Conservation (phyloP, 1,140 invertebrate species). For the Tribolium castaneum region DNA sequence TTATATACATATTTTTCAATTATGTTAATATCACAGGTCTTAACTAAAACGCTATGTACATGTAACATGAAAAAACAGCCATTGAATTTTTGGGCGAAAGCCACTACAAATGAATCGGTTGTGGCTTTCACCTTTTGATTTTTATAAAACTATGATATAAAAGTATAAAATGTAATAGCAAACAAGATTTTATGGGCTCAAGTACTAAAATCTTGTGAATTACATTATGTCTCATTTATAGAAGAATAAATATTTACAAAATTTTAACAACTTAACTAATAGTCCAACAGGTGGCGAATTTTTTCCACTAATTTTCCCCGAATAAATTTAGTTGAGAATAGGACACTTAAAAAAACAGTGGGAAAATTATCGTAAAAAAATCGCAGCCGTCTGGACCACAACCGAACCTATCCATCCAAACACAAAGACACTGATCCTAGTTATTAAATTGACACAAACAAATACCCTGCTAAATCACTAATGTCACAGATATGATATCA, state of each 20-base stretch:
- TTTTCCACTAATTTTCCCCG: too few relatives aligned
- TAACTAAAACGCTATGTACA: conserved; percentile 37
- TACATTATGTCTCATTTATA: conserved; percentile 36
- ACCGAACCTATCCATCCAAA: too few relatives aligned
- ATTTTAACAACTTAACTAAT: conserved; percentile 28
- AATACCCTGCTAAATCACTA: conserved; percentile 30
- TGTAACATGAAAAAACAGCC: conserved; percentile 24
- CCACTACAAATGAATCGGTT: conserved; percentile 20
- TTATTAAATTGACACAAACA: conserved; percentile 32
- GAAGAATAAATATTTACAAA: conserved; percentile 35
- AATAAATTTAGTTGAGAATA: too few relatives aligned
- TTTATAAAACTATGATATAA: conserved; percentile 18
- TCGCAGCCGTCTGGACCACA: too few relatives aligned
- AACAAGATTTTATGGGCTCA: conserved; percentile 57
- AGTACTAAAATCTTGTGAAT: conserved; percentile 53
- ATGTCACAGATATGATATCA: neutral
- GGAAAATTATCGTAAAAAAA: too few relatives aligned
- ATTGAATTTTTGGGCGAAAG: conserved; percentile 2
- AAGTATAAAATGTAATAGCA: conserved; percentile 34
- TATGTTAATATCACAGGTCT: conserved; percentile 33
- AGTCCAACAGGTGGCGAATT: too few relatives aligned
- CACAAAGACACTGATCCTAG: too few relatives aligned
- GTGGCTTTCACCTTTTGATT: conserved; percentile 6
- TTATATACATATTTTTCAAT: conserved; percentile 39
- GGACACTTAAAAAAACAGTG: too few relatives aligned